Base-by-base conservation (phyloP, 2,888 invertebrate genomes). In the Eueremaeus valkanovi region DNA sequence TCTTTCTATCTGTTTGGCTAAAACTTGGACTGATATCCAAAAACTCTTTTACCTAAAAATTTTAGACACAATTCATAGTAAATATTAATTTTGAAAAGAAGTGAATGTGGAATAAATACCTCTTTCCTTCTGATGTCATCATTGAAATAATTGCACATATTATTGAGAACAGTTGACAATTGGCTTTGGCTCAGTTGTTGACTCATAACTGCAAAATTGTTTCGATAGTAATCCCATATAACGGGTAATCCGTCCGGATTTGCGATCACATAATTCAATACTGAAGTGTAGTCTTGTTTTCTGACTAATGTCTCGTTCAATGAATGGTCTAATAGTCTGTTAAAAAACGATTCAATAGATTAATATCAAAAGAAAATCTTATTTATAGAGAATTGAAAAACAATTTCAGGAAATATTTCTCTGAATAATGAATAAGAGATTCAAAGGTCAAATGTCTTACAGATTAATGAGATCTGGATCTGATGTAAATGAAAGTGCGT, bases 151-250 rank as follows among this genome's bases (percentile, higher is more conserved):
- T 27, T 45, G 45, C 70, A 70, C 27, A 70, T 72, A 61, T 75
- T 72, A 16, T 58, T 73, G 27, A 72, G 36, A 36, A 75, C 45
- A 42, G 55, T 72, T 31, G 72, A 72, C 58, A 75, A 72, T 31
- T 75, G 72, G n/a, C 21, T 33, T 3, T 9, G 31, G 27, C 36
- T 72, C 16, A 75, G 61, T n/a, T 42, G 18, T 49, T 72, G 13
- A 11, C 55, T 16, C 1, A 66, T 55, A 24, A 72, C 11, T 21
- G 33, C 24, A 33, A 72, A 95, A 80, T 92, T 88, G 72, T 88
- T 85, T 33, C 93, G 86, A 11, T 92, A 89, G 85, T 91, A 91
- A 81, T 90, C 88, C 95, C 95, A 95, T 0, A 92, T 90, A 0
- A 93, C 83, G 1, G 87, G 84, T 0, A 88, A 87, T 8, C 93